Evolutionary conservation across 2,888 invertebrate genomes (phyloP), one percentile per base, ranked within the genome.

Genomic region (Bedellia somnulentella): DNA sequence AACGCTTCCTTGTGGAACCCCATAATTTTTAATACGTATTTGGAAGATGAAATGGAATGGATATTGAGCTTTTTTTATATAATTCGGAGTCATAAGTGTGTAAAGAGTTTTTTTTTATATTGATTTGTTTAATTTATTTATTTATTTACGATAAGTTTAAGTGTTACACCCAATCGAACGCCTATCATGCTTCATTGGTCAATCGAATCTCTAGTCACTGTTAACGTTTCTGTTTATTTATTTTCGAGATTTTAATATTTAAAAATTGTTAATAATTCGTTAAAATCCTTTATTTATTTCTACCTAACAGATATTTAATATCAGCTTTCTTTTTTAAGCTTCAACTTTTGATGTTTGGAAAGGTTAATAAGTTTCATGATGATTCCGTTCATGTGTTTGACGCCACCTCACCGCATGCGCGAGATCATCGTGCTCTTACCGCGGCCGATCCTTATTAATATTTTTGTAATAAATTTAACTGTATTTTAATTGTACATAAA

Each of bases 401-500:
- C 43, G 68, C 68, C 70, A 70, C 71, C 70, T 49, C 55, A 49
- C 42, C 49, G 39, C 46, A 40, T 52, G 38, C 41, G 32, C 24
- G 39, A 38, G 42, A 44, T 45, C 50, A 43, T 57, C 50, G 45
- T 42, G 39, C 9, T 15, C 10, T 8, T 30, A 18, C 23, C 14
- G 27, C 32, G 30, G 31, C 45, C 41, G 43, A 42, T 39, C 47
- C 39, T 5, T 28, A 22, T 67, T 57, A 66, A 63, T 67, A 71
- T 68, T 70, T 68, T 63, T 68, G 63, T 66, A 62, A 27, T 27
- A 27, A 29, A 61, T 54, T 58, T 64, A 68, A 71, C 62, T 63
- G 57, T 67, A 67, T 60, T 66, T 70, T 61, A 70, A 70, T 68
- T 73, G 73, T 75, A 75, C 62, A 73, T 75, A 75, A 67, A 57